Evolutionary conservation across 2,888 invertebrate genomes (phyloP).

Genomic region (Girardia tigrina): DNA sequence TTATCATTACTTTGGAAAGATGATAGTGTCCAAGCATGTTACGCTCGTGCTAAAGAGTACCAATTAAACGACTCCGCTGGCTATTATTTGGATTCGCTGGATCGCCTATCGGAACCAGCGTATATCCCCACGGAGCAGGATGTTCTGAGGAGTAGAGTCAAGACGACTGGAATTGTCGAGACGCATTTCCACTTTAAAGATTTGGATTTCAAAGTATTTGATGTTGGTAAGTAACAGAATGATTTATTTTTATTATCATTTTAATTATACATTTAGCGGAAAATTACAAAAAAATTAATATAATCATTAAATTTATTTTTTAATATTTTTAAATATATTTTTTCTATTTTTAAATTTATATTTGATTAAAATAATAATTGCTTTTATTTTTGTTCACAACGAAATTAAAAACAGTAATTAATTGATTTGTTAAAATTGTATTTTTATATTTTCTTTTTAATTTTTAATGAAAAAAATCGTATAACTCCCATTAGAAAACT

Average conservation of each 20-base stretch:
- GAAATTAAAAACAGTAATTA: not conserved
- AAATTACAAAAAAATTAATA: too few relatives aligned
- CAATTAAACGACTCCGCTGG: conserved; percentile 77
- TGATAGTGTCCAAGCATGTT: conserved; percentile 66
- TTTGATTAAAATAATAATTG: not conserved
- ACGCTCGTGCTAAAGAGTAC: conserved; percentile 54
- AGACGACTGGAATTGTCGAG: conserved; percentile 95
- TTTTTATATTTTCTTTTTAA: too few relatives aligned
- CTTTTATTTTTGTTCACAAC: not conserved
- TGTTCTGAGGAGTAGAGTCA: conserved; percentile 95
- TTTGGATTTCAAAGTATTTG: conserved; percentile 61
- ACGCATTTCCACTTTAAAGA: conserved; percentile 77
- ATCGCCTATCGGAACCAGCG: conserved; percentile 66
- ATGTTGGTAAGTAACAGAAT: conserved; percentile 35
- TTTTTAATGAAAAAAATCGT: too few relatives aligned
- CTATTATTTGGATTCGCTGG: conserved; percentile 73
- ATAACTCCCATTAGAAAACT: too few relatives aligned
- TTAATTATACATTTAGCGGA: too few relatives aligned
- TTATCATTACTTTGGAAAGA: conserved; percentile 78
- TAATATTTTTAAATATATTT: not conserved
- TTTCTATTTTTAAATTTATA: not conserved
- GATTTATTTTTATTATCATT: not conserved
- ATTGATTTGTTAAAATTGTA: not conserved
- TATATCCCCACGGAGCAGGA: conserved; percentile 99
- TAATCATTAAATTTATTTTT: not conserved